These are phyloP conservation scores for Hyppa rectilinea DNA, from an alignment of 2,888 invertebrate species.

Conservation along the genomic window DNA sequence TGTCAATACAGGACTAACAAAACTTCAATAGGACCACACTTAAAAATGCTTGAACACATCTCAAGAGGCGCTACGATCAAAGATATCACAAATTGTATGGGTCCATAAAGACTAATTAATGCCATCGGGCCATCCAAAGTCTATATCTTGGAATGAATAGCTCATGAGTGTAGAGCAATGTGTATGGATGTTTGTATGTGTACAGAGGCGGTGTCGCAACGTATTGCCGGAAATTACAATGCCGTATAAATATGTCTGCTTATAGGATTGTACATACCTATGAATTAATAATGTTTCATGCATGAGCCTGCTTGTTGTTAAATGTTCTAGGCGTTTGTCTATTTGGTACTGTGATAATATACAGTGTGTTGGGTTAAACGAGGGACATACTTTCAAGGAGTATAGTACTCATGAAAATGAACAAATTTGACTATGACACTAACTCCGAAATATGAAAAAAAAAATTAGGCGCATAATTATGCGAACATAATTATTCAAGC, in stretches of 20 bases:
- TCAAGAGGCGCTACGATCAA: conserved; percentile 34
- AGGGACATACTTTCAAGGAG: no score
- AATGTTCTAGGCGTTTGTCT: not conserved
- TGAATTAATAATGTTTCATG: conserved; percentile 21
- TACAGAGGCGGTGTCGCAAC: conserved; percentile 7
- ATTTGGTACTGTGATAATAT: not conserved
- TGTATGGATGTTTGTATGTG: conserved; percentile 17
- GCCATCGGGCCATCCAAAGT: conserved; percentile 11
- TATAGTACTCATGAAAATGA: no score
- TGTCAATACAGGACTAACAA: not conserved
- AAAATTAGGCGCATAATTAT: no score
- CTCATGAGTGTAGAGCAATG: conserved; percentile 1
- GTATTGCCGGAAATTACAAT: conserved; percentile 56
- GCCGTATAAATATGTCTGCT: conserved; percentile 22
- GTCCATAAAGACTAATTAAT: conserved; percentile 35
- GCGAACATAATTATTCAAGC: no score
- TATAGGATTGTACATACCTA: conserved; percentile 8
- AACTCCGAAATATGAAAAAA: no score
- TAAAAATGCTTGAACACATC: conserved; percentile 12
- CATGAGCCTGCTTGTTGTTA: not conserved
- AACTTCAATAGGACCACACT: not conserved
- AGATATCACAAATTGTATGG: conserved; percentile 30
- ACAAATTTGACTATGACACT: no score
- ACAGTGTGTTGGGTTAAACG: no score
- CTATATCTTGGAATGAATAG: conserved; percentile 17